phyloP scores from a whole-genome alignment of 2,797 vertebrate species.

The Mormyrops attenuatus region DNA sequence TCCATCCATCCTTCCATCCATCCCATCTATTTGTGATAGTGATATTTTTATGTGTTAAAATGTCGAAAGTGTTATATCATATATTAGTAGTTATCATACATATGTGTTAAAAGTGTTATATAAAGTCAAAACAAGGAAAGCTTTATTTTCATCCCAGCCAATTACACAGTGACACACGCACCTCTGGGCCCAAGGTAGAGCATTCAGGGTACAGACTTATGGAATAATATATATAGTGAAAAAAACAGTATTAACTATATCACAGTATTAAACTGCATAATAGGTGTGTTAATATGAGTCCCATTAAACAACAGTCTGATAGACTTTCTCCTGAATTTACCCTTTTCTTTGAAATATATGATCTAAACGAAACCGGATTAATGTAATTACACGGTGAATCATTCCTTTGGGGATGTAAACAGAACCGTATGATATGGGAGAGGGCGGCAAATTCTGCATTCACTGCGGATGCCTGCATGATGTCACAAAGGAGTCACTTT shows the following conservation, averaged over 20 bases:
- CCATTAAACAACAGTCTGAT: not conserved
- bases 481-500: not conserved
- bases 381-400: not conserved
- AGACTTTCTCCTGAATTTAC: not conserved
- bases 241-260: not conserved
- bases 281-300: not conserved
- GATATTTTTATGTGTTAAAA: not conserved
- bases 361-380: not conserved
- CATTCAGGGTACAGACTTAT: not conserved
- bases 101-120: not conserved
- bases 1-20: not conserved
- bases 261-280: not conserved
- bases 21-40: not conserved
- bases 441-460: not conserved
- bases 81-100: not conserved
- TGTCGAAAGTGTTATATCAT: not conserved
- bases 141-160: not conserved
- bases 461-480: not conserved
- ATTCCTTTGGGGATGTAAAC: not conserved
- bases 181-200: not conserved
- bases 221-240: not conserved
- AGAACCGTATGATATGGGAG: not conserved
- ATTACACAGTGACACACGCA: not conserved
- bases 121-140: not conserved
- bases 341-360: not conserved